These are phyloP conservation scores for Rana temporaria DNA, from an alignment of 2,113 vertebrate species.

Conservation along the genomic window DNA sequence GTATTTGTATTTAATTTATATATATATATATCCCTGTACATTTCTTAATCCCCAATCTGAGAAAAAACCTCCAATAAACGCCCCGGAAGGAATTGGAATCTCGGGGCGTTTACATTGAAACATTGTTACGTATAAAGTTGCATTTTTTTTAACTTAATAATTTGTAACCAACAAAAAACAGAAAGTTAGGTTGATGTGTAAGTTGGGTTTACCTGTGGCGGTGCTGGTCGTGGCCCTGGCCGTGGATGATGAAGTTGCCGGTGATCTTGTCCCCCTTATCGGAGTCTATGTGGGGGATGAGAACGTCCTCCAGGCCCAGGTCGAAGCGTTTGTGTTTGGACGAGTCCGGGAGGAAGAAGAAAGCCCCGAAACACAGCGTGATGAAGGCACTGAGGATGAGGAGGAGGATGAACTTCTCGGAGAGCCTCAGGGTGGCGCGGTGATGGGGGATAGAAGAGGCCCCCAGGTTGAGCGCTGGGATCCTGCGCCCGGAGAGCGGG, in stretches of 20 bases:
- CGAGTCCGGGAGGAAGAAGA: conserved; percentile 98
- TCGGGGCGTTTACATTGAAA: too few species aligned
- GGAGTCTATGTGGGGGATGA: conserved; percentile 93
- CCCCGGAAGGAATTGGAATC: too few species aligned
- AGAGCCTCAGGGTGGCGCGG: conserved; percentile 93
- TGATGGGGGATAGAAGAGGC: conserved; percentile 91
- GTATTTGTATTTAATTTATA: too few species aligned
- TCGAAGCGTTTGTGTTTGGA: conserved; percentile 98
- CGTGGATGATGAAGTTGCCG: conserved; percentile 87
- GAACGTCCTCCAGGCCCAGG: conserved; percentile 93
- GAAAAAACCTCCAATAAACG: too few species aligned
- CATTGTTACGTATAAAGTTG: too few species aligned
- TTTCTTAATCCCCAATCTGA: too few species aligned
- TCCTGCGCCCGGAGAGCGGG: conserved; percentile 93
- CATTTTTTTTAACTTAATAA: too few species aligned
- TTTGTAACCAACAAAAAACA: background rate
- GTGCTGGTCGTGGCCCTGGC: conserved; percentile 88
- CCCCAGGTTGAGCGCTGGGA: conserved; percentile 90
- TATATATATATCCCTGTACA: too few species aligned
- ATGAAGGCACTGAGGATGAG: conserved; percentile 99
- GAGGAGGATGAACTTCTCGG: conserved; percentile 98
- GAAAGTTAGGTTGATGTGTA: background rate
- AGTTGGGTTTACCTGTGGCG: conserved; percentile 84
- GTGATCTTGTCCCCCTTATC: conserved; percentile 84
- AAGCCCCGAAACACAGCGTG: conserved; percentile 97